Evolutionary conservation across 2,888 invertebrate genomes (phyloP).

Genomic region (Sericinus montela): DNA sequence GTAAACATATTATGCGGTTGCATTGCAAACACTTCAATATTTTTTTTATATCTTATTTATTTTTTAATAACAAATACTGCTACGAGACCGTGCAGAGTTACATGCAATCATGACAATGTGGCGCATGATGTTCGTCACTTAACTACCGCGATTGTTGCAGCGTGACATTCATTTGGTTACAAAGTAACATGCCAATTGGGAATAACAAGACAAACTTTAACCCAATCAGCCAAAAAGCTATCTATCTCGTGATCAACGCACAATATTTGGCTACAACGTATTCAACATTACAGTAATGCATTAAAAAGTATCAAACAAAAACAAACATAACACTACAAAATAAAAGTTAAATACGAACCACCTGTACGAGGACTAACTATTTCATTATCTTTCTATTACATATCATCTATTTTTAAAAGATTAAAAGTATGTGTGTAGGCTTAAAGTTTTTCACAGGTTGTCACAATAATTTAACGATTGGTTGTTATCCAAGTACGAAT

Average conservation of each 20-base stretch:
- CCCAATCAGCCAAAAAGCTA: conserved; percentile 60
- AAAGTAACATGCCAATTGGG: conserved; percentile 55
- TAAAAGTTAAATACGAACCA: conserved; percentile 27
- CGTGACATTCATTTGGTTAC: conserved; percentile 39
- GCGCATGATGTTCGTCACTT: conserved; percentile 31
- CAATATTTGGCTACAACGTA: conserved; percentile 35
- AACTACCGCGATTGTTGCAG: conserved; percentile 31
- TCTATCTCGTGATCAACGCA: conserved; percentile 39
- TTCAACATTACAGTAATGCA: conserved; percentile 23
- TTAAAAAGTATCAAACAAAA: conserved; percentile 28
- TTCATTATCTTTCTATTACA: too few species aligned
- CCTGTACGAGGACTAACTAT: conserved; percentile 30
- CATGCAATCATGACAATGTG: conserved; percentile 21
- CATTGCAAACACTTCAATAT: too few species aligned
- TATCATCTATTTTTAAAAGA: too few species aligned
- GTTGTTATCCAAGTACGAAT: conserved; percentile 35
- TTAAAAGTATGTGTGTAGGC: too few species aligned
- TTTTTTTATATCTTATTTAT: too few species aligned
- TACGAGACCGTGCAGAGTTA: conserved; percentile 10
- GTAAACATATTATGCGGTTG: too few species aligned
- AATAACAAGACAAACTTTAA: conserved; percentile 43
- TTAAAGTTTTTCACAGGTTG: too few species aligned
- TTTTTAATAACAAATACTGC: too few species aligned
- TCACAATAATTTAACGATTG: background rate
- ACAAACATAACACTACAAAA: conserved; percentile 32